A percentile compares a stretch with the other conserved stretches of the same genome.
Evolutionary conservation across 2,113 vertebrate species (phyloP).

Genomic region (Gnathonemus longibarbis): DNA sequence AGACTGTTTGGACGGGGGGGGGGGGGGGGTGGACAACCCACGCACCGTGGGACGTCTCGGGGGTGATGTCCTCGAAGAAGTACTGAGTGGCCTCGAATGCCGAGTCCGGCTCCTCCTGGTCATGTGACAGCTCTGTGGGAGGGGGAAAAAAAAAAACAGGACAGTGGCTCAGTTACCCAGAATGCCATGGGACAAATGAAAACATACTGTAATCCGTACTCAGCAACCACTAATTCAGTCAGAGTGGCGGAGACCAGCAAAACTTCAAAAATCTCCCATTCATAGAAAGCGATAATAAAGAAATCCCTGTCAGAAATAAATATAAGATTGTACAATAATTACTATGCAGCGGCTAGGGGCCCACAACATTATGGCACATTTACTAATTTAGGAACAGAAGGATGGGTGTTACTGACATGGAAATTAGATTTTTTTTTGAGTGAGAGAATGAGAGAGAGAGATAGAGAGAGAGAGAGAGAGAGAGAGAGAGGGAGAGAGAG

Average conservation of each 20-base stretch:
- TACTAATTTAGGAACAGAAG: background rate
- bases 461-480: background rate
- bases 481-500: background rate
- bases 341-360: background rate
- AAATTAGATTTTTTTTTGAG: background rate
- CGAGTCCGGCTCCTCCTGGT: conserved; percentile 92
- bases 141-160: background rate
- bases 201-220: background rate
- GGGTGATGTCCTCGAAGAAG: conserved; percentile 97
- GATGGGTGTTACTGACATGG: background rate
- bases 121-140: conserved; percentile 63
- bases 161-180: background rate
- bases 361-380: background rate
- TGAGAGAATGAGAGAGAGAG: background rate
- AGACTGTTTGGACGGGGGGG: background rate
- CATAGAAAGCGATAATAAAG: background rate
- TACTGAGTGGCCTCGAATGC: conserved; percentile 97
- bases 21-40: background rate
- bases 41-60: conserved; percentile 83
- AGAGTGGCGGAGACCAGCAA: background rate
- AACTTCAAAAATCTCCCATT: background rate
- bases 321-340: background rate
- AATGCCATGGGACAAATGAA: background rate
- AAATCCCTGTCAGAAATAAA: background rate
- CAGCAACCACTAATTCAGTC: background rate